phyloP scores from a whole-genome alignment of 2,888 invertebrate genomes.

The Campoletis raptor region DNA sequence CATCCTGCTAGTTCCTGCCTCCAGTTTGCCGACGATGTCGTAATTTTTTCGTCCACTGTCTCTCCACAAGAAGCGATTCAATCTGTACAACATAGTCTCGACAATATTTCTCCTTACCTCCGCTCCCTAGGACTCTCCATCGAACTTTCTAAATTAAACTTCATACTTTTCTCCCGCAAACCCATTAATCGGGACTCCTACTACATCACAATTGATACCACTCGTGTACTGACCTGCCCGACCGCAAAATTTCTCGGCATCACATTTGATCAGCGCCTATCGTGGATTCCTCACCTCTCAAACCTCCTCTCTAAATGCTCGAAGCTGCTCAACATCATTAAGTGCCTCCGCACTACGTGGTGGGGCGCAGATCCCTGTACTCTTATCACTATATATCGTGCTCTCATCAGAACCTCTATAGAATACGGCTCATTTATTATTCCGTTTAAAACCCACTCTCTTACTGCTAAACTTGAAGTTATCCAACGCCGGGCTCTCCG shows the following conservation, averaged over 20 bases:
- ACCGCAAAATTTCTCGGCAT: slow-evolving; percentile 39
- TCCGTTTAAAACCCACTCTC: background rate
- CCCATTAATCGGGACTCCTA: background rate
- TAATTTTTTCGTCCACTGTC: background rate
- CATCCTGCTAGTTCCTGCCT: background rate
- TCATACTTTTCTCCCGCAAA: slow-evolving; percentile 34
- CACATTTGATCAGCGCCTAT: slow-evolving; percentile 1
- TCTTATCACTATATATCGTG: slow-evolving; percentile 22
- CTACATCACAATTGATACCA: background rate
- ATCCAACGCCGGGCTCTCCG: slow-evolving; percentile 36
- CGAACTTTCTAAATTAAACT: slow-evolving; percentile 46
- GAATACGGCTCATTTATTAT: slow-evolving; percentile 44
- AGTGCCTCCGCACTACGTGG: slow-evolving; percentile 35
- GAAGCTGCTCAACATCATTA: slow-evolving; percentile 19
- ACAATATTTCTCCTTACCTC: slow-evolving; percentile 23
- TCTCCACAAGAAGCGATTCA: background rate
- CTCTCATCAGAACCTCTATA: slow-evolving; percentile 27
- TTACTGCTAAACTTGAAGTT: background rate
- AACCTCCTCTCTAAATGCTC: slow-evolving; percentile 18
- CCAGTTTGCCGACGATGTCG: slow-evolving; percentile 57
- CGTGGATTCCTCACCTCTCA: background rate
- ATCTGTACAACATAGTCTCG: slow-evolving; percentile 20
- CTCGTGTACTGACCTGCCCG: background rate
- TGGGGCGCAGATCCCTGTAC: slow-evolving; percentile 33
- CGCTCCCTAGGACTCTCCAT: slow-evolving; percentile 19